Conservation (phyloP, 2,113 vertebrate species). For the Pseudonaja textilis region DNA sequence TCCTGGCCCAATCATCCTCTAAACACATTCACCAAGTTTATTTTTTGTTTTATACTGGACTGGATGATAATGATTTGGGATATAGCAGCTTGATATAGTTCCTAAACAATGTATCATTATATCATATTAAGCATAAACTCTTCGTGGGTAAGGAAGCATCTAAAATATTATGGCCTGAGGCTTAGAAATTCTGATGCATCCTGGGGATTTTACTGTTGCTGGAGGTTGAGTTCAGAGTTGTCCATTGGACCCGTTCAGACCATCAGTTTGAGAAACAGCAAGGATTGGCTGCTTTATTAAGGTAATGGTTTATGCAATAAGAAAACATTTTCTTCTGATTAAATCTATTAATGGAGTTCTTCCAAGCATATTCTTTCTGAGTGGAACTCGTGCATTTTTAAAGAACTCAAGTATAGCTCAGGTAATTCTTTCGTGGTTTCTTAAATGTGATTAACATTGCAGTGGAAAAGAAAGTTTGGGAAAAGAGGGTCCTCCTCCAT, state of each 20-base stretch:
- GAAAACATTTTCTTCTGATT: not conserved
- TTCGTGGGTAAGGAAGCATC: not conserved
- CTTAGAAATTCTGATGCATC: not conserved
- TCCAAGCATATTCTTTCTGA: not conserved
- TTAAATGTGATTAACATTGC: not conserved
- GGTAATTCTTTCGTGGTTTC: not conserved
- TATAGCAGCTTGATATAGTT: not conserved
- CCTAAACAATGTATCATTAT: not conserved
- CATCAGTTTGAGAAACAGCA: not conserved
- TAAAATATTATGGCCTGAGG: not conserved
- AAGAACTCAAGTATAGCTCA: not conserved
- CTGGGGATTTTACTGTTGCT: not conserved
- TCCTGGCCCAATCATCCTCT: not conserved
- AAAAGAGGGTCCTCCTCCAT: not conserved
- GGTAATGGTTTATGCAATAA: not conserved
- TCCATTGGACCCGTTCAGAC: not conserved
- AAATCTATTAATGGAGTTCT: not conserved
- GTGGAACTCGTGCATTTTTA: not conserved
- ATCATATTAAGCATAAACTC: not conserved
- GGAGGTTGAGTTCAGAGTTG: not conserved
- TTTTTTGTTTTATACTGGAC: not conserved
- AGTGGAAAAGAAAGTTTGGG: not conserved
- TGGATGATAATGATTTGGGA: not conserved
- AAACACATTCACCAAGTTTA: not conserved
- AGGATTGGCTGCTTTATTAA: not conserved